Conservation (phyloP, 2,797 vertebrate species). For the Rhynchonycteris naso region DNA sequence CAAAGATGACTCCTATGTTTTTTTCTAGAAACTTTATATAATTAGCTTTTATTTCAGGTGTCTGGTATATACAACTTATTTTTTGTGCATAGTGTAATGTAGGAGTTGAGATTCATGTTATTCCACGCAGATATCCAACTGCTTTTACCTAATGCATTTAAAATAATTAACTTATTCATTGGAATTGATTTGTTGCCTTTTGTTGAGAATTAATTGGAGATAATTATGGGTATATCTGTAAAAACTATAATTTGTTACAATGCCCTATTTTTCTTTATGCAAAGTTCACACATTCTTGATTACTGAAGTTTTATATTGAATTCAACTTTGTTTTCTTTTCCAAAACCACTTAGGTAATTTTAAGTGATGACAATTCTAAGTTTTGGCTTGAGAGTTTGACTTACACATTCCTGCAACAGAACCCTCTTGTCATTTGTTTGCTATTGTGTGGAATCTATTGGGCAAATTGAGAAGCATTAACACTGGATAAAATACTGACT, state of each 20-base stretch:
- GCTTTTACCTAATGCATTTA: not conserved
- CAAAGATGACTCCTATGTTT: not conserved
- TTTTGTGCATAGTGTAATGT: not conserved
- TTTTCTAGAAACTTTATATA: not conserved
- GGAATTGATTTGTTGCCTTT: not conserved
- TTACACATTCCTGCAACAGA: not conserved
- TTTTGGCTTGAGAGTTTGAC: not conserved
- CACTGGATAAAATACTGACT: not conserved
- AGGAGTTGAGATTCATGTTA: not conserved
- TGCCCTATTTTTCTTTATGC: not conserved
- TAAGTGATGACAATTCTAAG: not conserved
- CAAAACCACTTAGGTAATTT: not conserved
- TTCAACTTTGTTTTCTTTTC: not conserved
- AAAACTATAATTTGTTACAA: not conserved
- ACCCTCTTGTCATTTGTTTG: not conserved
- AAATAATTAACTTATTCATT: not conserved
- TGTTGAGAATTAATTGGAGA: conserved; percentile 4
- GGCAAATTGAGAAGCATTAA: not conserved
- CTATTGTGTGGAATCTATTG: not conserved
- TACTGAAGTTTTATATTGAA: not conserved
- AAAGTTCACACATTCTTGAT: not conserved
- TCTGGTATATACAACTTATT: not conserved
- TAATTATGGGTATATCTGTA: not conserved
- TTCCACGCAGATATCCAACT: not conserved
- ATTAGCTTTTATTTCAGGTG: not conserved